These are phyloP conservation scores for Phrynocephalus forsythii DNA, from an alignment of 2,797 vertebrate genomes.

Conservation along the genomic window DNA sequence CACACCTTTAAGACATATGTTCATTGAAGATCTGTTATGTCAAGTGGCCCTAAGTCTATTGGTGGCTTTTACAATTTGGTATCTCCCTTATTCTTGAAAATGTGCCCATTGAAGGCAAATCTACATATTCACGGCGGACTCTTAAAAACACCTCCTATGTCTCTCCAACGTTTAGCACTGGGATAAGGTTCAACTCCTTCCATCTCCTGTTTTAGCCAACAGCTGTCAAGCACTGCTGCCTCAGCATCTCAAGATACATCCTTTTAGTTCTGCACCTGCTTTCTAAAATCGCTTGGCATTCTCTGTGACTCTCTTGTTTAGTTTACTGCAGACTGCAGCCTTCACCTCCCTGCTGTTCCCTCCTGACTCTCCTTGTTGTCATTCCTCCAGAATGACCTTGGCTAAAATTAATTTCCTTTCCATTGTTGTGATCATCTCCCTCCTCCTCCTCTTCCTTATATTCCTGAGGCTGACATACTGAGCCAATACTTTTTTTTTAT, in stretches of 20 bases:
- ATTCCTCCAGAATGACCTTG: not conserved
- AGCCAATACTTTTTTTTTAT: not conserved
- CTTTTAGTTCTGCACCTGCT: slow-evolving; percentile 7
- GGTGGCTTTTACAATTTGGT: not conserved
- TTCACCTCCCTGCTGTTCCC: not conserved
- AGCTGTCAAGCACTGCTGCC: not conserved
- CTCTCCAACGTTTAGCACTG: not conserved
- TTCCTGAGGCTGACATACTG: not conserved
- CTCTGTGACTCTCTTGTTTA: slow-evolving; percentile 3
- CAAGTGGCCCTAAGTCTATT: not conserved
- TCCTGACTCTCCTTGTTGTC: not conserved
- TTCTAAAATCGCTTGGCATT: not conserved
- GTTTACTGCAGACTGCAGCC: not conserved
- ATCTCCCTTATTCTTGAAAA: not conserved
- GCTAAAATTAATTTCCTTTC: slow-evolving; percentile 8
- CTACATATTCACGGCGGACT: not conserved
- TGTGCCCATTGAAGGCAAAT: not conserved
- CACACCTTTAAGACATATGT: too few species aligned
- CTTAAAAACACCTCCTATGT: not conserved
- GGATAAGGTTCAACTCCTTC: not conserved
- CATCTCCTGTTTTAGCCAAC: not conserved
- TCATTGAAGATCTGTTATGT: not conserved
- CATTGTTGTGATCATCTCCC: not conserved
- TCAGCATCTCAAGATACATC: not conserved
- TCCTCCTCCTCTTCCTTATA: not conserved